Evolutionary conservation across 2,888 invertebrate species (phyloP), one percentile per base, ranked within the genome.

Genomic region (Papilio demoleus): DNA sequence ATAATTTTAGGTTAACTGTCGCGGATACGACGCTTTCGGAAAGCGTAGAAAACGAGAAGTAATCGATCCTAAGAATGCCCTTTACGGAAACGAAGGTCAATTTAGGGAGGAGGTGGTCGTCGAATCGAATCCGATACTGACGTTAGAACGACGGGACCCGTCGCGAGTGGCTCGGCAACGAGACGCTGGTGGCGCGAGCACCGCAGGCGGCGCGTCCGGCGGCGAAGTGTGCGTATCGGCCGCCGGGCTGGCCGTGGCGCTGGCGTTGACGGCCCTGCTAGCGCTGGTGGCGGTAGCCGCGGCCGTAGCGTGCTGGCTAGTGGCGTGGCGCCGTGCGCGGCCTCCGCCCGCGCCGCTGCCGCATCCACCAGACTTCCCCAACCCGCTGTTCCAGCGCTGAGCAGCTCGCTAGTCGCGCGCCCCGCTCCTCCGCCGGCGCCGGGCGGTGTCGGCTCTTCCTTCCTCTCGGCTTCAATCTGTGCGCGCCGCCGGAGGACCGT

Each of bases 341-440:
- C 97, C 97, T 81, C 95, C 96, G 64, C 95, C 97, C 73, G 98
- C 98, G 47, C 98, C 98, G 59, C 93, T 98, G 79, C 98, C 98
- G 75, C 98, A 98, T 93, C 98, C 98, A 76, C 97, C 98, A 74
- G 98, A 98, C 92, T 98, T 98, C 93, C 98, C 98, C 70, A 98
- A 98, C 90, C 98, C 98, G 77, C 94, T 98, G 83, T 98, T 98
- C 93, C 91, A 91, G 86, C 92, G 91, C 85, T 91, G 73, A 88
- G 71, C 53, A 31, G 53, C 27, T 70, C 70, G 71, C 65, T 70
- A 68, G 71, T 72, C 71, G 66, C 68, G 71, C 70, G 81, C 76
- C 79, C 75, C 74, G 71, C 76, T 70, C 70, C 90, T 91, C 92
- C 92, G 90, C 88, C 88, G 91, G 88, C 89, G 86, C 90, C 88